These are phyloP conservation scores for Scelioninae gen. 1 DNA, from an alignment of 2,888 invertebrate species.

Conservation along the genomic window DNA sequence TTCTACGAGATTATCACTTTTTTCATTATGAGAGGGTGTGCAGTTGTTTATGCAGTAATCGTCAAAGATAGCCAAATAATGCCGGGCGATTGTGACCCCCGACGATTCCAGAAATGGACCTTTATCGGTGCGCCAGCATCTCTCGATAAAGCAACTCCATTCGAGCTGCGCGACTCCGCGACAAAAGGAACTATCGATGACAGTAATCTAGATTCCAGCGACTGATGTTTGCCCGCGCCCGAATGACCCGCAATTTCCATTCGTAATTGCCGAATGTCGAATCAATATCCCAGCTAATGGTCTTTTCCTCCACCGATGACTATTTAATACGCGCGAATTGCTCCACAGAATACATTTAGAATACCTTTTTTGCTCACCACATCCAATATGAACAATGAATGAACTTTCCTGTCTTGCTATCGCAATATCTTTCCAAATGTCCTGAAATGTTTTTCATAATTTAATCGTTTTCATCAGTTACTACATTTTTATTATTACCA, in stretches of 20 bases:
- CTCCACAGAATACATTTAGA: neutral
- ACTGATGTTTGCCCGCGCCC: conserved; percentile 50
- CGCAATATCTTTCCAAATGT: neutral
- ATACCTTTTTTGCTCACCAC: conserved; percentile 35
- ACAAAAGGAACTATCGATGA: conserved; percentile 70
- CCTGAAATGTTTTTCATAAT: no score
- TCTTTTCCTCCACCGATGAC: conserved; percentile 42
- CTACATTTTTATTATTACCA: no score
- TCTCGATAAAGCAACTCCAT: conserved; percentile 61
- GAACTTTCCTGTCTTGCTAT: neutral
- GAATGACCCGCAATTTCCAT: conserved; percentile 61
- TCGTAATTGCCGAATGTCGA: conserved; percentile 56
- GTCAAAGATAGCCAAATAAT: conserved; percentile 74
- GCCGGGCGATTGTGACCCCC: conserved; percentile 73
- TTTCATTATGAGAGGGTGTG: no score
- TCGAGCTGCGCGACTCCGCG: conserved; percentile 57
- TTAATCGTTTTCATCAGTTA: no score
- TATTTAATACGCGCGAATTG: conserved; percentile 56
- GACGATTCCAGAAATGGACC: conserved; percentile 70
- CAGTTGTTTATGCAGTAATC: conserved; percentile 54
- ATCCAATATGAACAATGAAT: conserved; percentile 24
- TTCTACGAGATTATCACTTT: no score
- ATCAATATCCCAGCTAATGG: conserved; percentile 51
- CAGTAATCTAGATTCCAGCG: conserved; percentile 67
- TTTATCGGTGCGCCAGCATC: conserved; percentile 74